Conservation (phyloP, 2,113 vertebrate species). For the Tor tambroides region DNA sequence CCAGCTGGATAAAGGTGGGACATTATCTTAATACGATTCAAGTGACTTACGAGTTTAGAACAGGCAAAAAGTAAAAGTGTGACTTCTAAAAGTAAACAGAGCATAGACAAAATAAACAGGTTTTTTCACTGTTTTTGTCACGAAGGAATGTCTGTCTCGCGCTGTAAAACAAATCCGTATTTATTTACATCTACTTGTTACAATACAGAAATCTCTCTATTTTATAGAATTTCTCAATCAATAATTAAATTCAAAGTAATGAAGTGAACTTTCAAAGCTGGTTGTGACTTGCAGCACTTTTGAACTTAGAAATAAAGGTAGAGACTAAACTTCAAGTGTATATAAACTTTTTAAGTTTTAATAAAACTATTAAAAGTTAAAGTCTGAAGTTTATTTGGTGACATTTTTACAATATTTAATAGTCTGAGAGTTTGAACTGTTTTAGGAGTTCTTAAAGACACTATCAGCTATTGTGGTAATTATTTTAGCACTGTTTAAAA, state of each 20-base stretch:
- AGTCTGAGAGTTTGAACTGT: neutral
- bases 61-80: neutral
- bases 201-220: no score
- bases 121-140: neutral
- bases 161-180: neutral
- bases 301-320: neutral
- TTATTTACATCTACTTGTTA: neutral
- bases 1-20: conserved; percentile 68
- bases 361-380: neutral
- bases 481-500: neutral
- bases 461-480: neutral
- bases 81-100: neutral
- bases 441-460: neutral
- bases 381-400: neutral
- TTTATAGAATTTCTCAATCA: neutral
- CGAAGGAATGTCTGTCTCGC: neutral
- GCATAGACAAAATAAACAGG: no score
- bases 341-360: neutral
- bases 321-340: neutral
- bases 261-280: neutral
- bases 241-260: neutral
- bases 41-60: conserved; percentile 16
- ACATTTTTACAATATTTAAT: neutral
- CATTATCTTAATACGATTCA: conserved; percentile 5
- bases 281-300: neutral